phyloP scores from a whole-genome alignment of 2,888 invertebrate genomes.

The Archips xylosteana region DNA sequence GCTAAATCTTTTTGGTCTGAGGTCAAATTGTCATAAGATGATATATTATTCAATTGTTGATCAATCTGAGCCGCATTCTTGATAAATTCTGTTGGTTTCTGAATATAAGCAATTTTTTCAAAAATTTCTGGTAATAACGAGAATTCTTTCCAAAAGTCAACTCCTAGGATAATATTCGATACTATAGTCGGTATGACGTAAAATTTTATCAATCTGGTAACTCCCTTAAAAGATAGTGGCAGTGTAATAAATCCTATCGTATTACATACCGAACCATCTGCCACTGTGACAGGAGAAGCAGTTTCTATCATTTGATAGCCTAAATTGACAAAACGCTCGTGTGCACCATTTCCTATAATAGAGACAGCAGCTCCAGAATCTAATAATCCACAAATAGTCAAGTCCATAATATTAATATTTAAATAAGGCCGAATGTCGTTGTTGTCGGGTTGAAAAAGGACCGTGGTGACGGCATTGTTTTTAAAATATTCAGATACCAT shows the following conservation, averaged over 20 bases:
- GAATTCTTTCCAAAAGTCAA: constrained; percentile 23
- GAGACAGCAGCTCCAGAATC: constrained; percentile 9
- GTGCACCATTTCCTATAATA: not conserved
- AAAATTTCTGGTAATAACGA: constrained; percentile 2
- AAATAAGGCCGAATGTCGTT: no score
- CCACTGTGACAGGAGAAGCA: not conserved
- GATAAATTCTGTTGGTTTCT: not conserved
- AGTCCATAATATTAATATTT: not conserved
- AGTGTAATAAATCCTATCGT: not conserved
- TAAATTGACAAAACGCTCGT: no score
- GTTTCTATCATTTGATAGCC: not conserved
- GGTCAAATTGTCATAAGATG: not conserved
- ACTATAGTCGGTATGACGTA: constrained; percentile 1
- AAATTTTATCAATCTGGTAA: not conserved
- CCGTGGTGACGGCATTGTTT: no score
- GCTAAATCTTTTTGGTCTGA: constrained; percentile 27
- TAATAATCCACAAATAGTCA: constrained; percentile 8
- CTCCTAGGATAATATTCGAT: not conserved
- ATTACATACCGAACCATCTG: not conserved
- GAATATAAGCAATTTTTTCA: constrained; percentile 22
- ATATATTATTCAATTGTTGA: not conserved
- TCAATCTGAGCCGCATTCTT: not conserved
- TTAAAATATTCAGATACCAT: no score
- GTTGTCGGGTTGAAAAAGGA: no score
- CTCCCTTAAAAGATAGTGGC: not conserved